These are phyloP conservation scores for Chamaea fasciata DNA, from an alignment of 2,113 vertebrate species.

Conservation along the genomic window DNA sequence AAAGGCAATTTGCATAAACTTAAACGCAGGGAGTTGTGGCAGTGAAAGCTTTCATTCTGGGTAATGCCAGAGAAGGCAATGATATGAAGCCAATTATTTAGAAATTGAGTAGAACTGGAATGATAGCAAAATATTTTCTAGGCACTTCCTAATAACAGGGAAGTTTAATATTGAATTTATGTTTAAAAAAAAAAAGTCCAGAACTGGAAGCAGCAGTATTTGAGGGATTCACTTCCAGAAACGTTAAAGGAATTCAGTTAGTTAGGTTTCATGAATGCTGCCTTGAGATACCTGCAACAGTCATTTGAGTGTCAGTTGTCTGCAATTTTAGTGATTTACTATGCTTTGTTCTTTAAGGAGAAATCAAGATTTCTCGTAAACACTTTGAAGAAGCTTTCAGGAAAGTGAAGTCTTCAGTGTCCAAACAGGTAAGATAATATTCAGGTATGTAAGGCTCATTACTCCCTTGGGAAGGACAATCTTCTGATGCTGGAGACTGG, in stretches of 20 bases:
- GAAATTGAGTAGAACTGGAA: not conserved
- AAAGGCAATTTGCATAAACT: not conserved
- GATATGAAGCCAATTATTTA: not conserved
- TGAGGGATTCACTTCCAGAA: not conserved
- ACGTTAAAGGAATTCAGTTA: not conserved
- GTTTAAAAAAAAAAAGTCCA: not conserved
- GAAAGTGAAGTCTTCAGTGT: constrained; percentile 87
- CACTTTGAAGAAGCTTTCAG: constrained; percentile 91
- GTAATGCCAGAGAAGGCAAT: not conserved
- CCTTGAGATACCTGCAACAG: not conserved
- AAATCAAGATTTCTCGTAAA: constrained; percentile 77
- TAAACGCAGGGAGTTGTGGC: not conserved
- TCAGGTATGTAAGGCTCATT: no score
- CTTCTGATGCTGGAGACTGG: not conserved
- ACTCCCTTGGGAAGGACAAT: not conserved
- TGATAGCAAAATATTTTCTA: not conserved
- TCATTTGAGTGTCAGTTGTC: not conserved
- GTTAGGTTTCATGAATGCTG: not conserved
- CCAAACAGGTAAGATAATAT: constrained; percentile 81
- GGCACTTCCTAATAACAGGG: not conserved
- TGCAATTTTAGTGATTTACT: not conserved
- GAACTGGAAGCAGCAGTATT: not conserved
- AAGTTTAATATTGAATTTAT: not conserved
- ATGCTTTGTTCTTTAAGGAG: constrained; percentile 32
- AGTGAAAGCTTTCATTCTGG: not conserved